Conservation (phyloP, 2,113 vertebrate species). For the Syrrhaptes paradoxus region DNA sequence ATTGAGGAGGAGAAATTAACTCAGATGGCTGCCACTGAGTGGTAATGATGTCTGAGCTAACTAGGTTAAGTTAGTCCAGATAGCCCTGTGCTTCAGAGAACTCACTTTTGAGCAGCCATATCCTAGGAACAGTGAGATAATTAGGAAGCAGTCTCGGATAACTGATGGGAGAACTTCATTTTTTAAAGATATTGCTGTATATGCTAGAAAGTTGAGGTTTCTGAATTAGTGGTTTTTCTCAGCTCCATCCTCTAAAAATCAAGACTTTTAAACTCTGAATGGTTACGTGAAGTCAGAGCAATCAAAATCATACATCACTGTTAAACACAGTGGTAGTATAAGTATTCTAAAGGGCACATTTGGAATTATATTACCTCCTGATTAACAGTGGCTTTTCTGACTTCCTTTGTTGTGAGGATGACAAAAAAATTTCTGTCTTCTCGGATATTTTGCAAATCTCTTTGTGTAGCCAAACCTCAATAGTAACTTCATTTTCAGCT, state of each 20-base stretch:
- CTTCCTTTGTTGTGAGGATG: neutral
- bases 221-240: neutral
- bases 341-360: neutral
- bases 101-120: neutral
- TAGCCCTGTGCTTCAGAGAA: constrained; percentile 35
- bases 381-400: neutral
- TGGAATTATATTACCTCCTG: neutral
- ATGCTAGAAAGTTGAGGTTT: neutral
- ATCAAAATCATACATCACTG: neutral
- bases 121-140: neutral
- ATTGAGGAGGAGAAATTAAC: constrained; percentile 24
- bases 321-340: neutral
- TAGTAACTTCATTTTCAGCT: neutral
- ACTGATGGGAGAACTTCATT: neutral
- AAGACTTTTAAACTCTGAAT: neutral
- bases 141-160: constrained; percentile 16
- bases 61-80: constrained; percentile 25
- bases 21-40: neutral
- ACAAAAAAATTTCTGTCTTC: neutral
- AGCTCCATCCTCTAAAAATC: neutral
- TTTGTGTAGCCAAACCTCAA: neutral
- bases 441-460: neutral
- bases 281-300: neutral
- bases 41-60: constrained; percentile 49
- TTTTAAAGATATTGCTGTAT: neutral